Evolutionary conservation across 2,888 invertebrate genomes (phyloP), one percentile per base, ranked within the genome.

Genomic region (Protophormia terraenovae): DNA sequence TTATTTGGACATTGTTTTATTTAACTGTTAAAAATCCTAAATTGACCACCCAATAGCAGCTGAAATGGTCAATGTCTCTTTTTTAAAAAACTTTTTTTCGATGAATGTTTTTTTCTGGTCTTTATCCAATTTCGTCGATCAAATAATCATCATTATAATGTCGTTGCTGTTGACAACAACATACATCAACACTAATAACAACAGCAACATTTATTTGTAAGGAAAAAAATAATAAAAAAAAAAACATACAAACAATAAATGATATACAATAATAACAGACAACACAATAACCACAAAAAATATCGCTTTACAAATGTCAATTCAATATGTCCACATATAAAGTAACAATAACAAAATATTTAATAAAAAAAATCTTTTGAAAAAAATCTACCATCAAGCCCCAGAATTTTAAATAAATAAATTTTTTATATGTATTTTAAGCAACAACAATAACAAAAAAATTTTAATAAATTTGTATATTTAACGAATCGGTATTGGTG

Each of bases 231-330:
- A 47, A 47, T 16, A 62, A 35, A 41, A 69, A 64, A 35, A n/a
- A 12, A 72, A 50, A 22, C 3, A 41, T n/a, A n/a, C n/a, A 45
- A 60, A 22, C n/a, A 67, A 32, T 24, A 69, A 47, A 60, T 47
- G 24, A 47, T 58, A 69, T 22, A 66, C 53, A 60, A 60, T 32
- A 35, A 60, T 12, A 69, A 55, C 29, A 19, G 45, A 60, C 8
- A 32, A 66, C 4, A 58, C 16, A 38, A 32, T 3, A 50, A n/a
- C 64, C 24, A 47, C 50, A 24, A 64, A 58, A 69, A 58, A 78
- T 79, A 75, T 81, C 78, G 82, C 73, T 75, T 84, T 76, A 84
- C 79, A 84, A 79, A 79, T 79, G 83, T 83, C 78, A 79, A 79
- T 79, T 47, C 53, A 45, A 75, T 53, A 47, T 75, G 75, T 75